Base-by-base conservation (phyloP, 1,140 invertebrate species). In the Brachionus sp. region DNA sequence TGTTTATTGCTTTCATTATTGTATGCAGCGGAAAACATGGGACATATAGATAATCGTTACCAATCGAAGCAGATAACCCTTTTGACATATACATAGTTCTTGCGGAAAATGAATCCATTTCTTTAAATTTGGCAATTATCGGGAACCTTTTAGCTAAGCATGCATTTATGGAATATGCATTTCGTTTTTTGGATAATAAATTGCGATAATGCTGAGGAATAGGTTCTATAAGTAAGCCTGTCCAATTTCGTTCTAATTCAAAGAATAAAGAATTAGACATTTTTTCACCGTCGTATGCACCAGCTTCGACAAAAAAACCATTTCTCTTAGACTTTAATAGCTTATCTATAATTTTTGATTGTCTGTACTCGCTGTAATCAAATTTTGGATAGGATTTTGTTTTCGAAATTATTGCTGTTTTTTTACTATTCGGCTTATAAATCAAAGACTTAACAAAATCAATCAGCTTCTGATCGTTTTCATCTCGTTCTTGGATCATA, bases 191-290 rank as follows among this genome's bases (percentile, higher is more conserved):
- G 4, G 83, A 83, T 1, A 89, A 25, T 85, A 91, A 86, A 44
- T 89, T 85, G 5, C 84, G 84, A 85, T 90, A 90, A 82, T 90
- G 90, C 1, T 88, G 93, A 16, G 29, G 91, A 86, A 93, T 92
- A 0, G 93, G 92, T 78, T 93, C 91, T 12, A 93, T 91, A 57
- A 93, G 90, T 6, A 94, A 88, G 2, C 93, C 93, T 80, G 89
- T 89, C 94, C 93, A 94, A 57, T 90, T 90, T 7, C 93, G 89
- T 16, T 91, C 90, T 5, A 90, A 88, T 85, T 93, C 93, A 53
- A 94, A 86, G 91, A 91, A 93, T 77, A 91, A 88, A 0, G 92
- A 92, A 70, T 92, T 91, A 5, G 91, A 91, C 12, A 90, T 88
- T 88, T 89, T 90, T 84, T 90, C 89, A 3, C 90, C 90, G 84